Percentiles rank a stretch among this genome's conserved stretches.
Evolutionary conservation across 2,888 invertebrate species (phyloP).

Genomic region (Druceiella hillmani): DNA sequence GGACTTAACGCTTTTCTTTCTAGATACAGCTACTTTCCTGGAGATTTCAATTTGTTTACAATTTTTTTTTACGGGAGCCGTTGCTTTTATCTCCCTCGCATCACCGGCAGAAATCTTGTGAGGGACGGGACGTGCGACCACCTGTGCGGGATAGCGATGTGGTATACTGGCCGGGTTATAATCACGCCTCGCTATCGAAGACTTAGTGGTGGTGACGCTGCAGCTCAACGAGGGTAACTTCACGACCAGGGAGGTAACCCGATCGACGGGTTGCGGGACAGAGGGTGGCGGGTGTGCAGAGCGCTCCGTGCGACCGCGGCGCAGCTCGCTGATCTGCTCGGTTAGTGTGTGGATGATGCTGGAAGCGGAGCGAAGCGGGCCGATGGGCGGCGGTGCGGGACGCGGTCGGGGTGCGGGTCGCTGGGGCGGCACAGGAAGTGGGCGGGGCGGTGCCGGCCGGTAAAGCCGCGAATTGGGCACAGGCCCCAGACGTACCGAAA

Average conservation of each 20-base stretch:
- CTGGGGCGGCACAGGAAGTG: slow-evolving; percentile 17
- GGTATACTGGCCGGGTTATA: slow-evolving; percentile 17
- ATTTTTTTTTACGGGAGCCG: too few species aligned
- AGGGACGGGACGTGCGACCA: too few species aligned
- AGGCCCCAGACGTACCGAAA: slow-evolving; percentile 22
- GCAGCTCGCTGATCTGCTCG: slow-evolving; percentile 7
- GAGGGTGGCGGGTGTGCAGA: slow-evolving; percentile 18
- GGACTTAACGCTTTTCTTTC: too few species aligned
- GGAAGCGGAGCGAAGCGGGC: slow-evolving; percentile 27
- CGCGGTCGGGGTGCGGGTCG: slow-evolving; percentile 29
- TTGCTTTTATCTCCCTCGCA: too few species aligned
- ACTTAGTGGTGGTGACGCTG: slow-evolving; percentile 9
- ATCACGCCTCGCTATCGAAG: slow-evolving; percentile 9
- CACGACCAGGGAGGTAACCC: slow-evolving; percentile 5
- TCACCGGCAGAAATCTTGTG: too few species aligned
- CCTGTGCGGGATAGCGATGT: neutral
- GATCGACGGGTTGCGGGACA: slow-evolving; percentile 20
- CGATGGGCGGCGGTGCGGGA: slow-evolving; percentile 25
- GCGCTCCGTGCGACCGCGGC: slow-evolving; percentile 10
- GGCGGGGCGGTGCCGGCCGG: slow-evolving; percentile 31
- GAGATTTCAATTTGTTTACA: too few species aligned
- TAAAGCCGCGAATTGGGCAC: slow-evolving; percentile 40
- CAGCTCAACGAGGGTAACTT: slow-evolving; percentile 7
- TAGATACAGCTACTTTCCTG: too few species aligned
- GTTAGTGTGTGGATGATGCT: slow-evolving; percentile 25